These are phyloP conservation scores for Halesus radiatus DNA, from an alignment of 1,140 invertebrate species.

Conservation along the genomic window DNA sequence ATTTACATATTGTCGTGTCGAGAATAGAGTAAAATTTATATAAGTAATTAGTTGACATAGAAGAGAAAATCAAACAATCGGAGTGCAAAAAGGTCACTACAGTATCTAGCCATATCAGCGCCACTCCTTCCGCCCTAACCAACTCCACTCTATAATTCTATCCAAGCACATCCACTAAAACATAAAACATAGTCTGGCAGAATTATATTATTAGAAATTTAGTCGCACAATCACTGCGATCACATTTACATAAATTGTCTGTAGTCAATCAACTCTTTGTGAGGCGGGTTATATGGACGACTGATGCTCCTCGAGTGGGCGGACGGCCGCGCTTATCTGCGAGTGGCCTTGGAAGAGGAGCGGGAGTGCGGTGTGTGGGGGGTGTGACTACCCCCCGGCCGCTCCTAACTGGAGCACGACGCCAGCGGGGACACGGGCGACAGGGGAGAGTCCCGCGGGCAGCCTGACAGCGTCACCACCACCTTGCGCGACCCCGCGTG, in stretches of 20 bases:
- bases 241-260: slow-evolving; percentile 43
- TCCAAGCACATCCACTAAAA: slow-evolving; percentile 56
- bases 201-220: slow-evolving; percentile 45
- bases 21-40: slow-evolving; percentile 68
- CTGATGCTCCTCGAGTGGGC: slow-evolving; percentile 34
- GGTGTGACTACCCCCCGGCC: slow-evolving; percentile 70
- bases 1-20: slow-evolving; percentile 72
- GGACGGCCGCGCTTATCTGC: slow-evolving; percentile 65
- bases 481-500: slow-evolving; percentile 93
- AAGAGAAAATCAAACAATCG: slow-evolving; percentile 49
- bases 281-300: neutral
- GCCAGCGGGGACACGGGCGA: slow-evolving; percentile 89
- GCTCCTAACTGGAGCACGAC: slow-evolving; percentile 89
- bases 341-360: slow-evolving; percentile 68
- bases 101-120: slow-evolving; percentile 44
- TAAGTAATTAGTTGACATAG: slow-evolving; percentile 56
- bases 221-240: slow-evolving; percentile 49
- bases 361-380: slow-evolving; percentile 67
- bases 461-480: slow-evolving; percentile 92
- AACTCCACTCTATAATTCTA: slow-evolving; percentile 49
- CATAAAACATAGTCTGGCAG: slow-evolving; percentile 40
- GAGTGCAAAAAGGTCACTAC: slow-evolving; percentile 53
- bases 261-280: slow-evolving; percentile 19
- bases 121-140: neutral
- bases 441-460: slow-evolving; percentile 84